These are phyloP conservation scores for Variabilichromis moorii DNA, from an alignment of 2,113 vertebrate species.

Conservation along the genomic window DNA sequence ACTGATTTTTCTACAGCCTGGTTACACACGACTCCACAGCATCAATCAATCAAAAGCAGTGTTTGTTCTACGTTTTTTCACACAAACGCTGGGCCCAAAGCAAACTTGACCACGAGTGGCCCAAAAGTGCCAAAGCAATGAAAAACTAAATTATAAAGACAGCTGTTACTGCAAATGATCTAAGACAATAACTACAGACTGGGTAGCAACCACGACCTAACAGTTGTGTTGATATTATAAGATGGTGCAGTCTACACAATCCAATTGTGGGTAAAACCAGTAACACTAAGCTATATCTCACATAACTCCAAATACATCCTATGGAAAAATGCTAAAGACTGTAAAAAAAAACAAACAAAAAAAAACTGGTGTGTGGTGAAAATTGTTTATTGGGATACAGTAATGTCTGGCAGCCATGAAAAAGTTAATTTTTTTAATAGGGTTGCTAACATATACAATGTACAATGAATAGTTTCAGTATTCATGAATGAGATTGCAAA, in stretches of 20 bases:
- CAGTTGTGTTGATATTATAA: slow-evolving; percentile 36
- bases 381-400: background rate
- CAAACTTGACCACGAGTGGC: slow-evolving; percentile 40
- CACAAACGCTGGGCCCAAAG: slow-evolving; percentile 18
- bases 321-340: background rate
- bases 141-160: slow-evolving; percentile 55
- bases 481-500: background rate
- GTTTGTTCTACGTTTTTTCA: slow-evolving; percentile 40
- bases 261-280: slow-evolving; percentile 44
- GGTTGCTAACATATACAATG: background rate
- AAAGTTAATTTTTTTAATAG: background rate
- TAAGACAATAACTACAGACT: slow-evolving; percentile 35
- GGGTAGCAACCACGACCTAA: slow-evolving; percentile 15
- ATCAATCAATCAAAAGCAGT: slow-evolving; percentile 56
- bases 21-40: slow-evolving; percentile 14
- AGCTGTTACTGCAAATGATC: slow-evolving; percentile 60
- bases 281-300: background rate
- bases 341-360: background rate
- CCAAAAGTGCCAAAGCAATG: slow-evolving; percentile 44
- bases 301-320: background rate
- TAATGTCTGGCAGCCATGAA: background rate
- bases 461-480: background rate
- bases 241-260: slow-evolving; percentile 20
- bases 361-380: background rate
- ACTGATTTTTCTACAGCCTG: slow-evolving; percentile 37